These are phyloP conservation scores for Rhynchonycteris naso DNA, from an alignment of 2,797 vertebrate species.

Conservation along the genomic window DNA sequence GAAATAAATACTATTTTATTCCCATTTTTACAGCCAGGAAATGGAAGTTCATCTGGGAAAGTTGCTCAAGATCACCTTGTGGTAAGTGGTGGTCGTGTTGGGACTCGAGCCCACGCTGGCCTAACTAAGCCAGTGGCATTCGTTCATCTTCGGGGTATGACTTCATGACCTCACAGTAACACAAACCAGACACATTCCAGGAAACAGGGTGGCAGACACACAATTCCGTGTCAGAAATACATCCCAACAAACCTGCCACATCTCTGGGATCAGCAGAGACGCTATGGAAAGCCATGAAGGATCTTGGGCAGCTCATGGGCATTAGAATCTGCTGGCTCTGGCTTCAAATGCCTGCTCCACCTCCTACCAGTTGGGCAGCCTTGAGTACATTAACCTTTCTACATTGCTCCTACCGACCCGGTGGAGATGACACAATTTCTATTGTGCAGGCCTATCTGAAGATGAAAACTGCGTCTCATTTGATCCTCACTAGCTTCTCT, in stretches of 20 bases:
- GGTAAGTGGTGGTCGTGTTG: background rate
- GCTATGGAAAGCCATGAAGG: background rate
- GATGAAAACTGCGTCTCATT: background rate
- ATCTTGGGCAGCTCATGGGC: fast-evolving
- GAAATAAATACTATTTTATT: slow-evolving; percentile 14
- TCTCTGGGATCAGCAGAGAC: background rate
- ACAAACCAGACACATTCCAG: background rate
- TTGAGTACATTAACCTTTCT: background rate
- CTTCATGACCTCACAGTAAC: background rate
- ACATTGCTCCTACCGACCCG: background rate
- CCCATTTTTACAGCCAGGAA: background rate
- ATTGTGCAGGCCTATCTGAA: background rate
- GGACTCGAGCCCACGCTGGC: background rate
- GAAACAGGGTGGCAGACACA: background rate
- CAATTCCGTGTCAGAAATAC: background rate
- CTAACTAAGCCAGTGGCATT: no score
- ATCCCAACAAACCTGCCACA: background rate
- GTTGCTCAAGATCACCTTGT: background rate
- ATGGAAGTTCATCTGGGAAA: background rate
- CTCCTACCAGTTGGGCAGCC: background rate
- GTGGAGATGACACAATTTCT: background rate
- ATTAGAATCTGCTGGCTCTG: background rate
- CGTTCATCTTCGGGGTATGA: background rate
- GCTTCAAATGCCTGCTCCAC: background rate
- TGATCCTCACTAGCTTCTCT: background rate